These are phyloP conservation scores for Cottus gobio DNA, from an alignment of 2,113 vertebrate genomes.

Conservation along the genomic window DNA sequence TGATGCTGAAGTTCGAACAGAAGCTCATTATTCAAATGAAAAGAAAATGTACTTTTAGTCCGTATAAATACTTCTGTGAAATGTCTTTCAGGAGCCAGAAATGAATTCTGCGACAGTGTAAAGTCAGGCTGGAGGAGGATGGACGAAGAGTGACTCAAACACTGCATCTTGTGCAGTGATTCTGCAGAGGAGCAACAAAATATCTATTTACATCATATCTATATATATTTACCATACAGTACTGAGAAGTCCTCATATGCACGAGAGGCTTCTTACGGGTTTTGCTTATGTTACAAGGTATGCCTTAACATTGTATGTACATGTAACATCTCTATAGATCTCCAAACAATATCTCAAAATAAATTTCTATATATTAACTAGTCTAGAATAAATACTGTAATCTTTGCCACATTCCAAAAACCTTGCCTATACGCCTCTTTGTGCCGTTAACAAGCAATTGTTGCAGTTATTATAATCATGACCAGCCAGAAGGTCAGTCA, in stretches of 20 bases:
- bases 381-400: conserved; percentile 69
- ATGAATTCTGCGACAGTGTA: background rate
- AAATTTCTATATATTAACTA: conserved; percentile 54
- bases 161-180: conserved; percentile 40
- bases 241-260: conserved; percentile 48
- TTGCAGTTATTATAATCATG: conserved; percentile 20
- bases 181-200: conserved; percentile 48
- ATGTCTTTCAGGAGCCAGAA: conserved; percentile 16
- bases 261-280: conserved; percentile 46
- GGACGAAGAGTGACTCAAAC: conserved; percentile 24
- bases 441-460: conserved; percentile 39
- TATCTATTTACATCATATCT: conserved; percentile 72
- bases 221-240: conserved; percentile 57
- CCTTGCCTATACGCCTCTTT: conserved; percentile 14
- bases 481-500: conserved; percentile 4
- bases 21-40: conserved; percentile 5
- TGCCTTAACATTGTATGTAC: conserved; percentile 61
- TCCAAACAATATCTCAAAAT: conserved; percentile 56
- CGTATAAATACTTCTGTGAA: background rate
- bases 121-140: conserved; percentile 17
- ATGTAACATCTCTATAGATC: conserved; percentile 37
- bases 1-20: background rate
- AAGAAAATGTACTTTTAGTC: background rate
- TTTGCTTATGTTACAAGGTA: conserved; percentile 70
- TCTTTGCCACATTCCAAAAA: conserved; percentile 43